A percentile compares a stretch with the other conserved stretches of the same genome.
phyloP scores from a whole-genome alignment of 2,113 vertebrate genomes.

The Cheirogaleus medius region DNA sequence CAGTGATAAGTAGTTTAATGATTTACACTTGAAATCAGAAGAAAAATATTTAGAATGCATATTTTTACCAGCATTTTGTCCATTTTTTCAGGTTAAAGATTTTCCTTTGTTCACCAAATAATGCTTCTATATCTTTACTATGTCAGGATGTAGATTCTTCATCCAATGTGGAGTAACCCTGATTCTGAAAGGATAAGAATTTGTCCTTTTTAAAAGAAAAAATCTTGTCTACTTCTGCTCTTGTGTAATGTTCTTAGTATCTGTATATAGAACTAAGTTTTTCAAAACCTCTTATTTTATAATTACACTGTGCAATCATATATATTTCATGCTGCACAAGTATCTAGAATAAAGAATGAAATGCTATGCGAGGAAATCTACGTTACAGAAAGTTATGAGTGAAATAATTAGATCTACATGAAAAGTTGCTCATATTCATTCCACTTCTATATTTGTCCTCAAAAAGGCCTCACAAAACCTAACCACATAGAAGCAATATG shows the following conservation, averaged over 20 bases:
- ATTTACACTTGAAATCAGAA: not conserved
- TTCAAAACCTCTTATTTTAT: not conserved
- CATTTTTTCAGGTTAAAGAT: conserved; percentile 54
- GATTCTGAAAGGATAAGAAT: not conserved
- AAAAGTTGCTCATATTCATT: not conserved
- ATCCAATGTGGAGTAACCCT: not conserved
- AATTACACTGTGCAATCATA: not conserved
- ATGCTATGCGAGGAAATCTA: conserved; percentile 5
- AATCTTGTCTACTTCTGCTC: not conserved
- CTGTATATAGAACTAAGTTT: not conserved
- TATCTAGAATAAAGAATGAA: conserved; percentile 25
- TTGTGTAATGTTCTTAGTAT: not conserved
- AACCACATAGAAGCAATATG: not conserved
- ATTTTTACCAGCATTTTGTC: conserved; percentile 34
- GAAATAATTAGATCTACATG: not conserved
- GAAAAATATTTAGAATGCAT: not conserved
- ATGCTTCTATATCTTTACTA: not conserved
- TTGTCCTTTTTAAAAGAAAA: not conserved
- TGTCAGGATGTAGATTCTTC: not conserved
- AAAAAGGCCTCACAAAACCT: not conserved
- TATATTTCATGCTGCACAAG: conserved; percentile 9
- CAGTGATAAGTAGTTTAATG: not conserved
- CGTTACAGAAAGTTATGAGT: conserved; percentile 24
- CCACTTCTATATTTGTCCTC: not conserved
- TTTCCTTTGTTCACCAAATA: conserved; percentile 35